These are phyloP conservation scores for Echeneis naucrates DNA, from an alignment of 2,797 vertebrate species.

Conservation along the genomic window DNA sequence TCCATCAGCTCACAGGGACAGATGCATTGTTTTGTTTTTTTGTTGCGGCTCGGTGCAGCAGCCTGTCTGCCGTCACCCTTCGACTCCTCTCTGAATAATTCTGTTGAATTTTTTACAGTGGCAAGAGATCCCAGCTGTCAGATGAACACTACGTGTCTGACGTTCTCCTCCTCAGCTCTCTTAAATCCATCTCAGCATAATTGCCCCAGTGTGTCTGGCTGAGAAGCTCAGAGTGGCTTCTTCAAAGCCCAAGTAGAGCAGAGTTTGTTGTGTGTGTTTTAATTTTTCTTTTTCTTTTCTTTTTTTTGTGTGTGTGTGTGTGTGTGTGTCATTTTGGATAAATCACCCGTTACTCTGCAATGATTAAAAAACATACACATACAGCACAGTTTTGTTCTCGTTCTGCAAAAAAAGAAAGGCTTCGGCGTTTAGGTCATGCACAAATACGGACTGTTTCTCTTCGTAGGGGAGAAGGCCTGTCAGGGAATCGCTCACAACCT, in stretches of 20 bases:
- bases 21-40: constrained; percentile 40
- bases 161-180: constrained; percentile 46
- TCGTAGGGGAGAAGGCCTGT: constrained; percentile 47
- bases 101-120: constrained; percentile 47
- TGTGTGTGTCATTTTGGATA: constrained; percentile 50
- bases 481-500: constrained; percentile 59
- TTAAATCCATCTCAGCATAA: constrained; percentile 26
- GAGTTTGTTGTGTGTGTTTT: too few species aligned
- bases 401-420: too few species aligned
- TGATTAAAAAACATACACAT: constrained; percentile 68
- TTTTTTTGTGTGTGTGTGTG: too few species aligned
- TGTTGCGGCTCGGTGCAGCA: constrained; percentile 10
- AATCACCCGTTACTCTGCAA: constrained; percentile 62
- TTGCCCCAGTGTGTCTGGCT: constrained; percentile 29
- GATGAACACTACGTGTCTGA: constrained; percentile 45
- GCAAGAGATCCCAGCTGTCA: constrained; percentile 44
- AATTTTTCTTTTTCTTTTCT: too few species aligned
- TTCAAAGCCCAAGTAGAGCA: constrained; percentile 31
- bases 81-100: constrained; percentile 33
- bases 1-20: constrained; percentile 24
- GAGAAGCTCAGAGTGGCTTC: constrained; percentile 47
- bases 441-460: constrained; percentile 70
- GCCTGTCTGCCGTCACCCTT: constrained; percentile 18
- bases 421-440: constrained; percentile 57
- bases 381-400: constrained; percentile 36